Conservation (phyloP, 53 echinoderm and acorn worm species). For the Antedon mediterranea region DNA sequence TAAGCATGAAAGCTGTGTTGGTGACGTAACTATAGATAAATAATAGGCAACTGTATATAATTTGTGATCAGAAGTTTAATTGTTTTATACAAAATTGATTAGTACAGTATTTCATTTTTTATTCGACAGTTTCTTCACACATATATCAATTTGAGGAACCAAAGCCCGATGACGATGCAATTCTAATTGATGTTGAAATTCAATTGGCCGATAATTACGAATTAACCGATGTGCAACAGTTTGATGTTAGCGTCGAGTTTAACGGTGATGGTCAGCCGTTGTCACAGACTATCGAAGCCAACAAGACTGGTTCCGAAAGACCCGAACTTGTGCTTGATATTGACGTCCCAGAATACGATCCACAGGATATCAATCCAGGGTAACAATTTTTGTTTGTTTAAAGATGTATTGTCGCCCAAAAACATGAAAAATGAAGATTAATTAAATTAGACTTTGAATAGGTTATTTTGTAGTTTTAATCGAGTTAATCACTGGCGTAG, state of each 20-base stretch:
- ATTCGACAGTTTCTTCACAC: constrained; percentile 68
- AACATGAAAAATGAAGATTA: too few species aligned
- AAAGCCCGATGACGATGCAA: constrained; percentile 53
- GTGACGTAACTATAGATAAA: too few species aligned
- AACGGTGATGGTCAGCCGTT: constrained; percentile 36
- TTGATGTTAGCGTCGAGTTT: constrained; percentile 55
- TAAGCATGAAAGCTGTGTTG: too few species aligned
- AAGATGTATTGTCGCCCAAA: too few species aligned
- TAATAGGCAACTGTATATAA: too few species aligned
- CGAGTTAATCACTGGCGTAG: too few species aligned
- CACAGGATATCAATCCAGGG: constrained; percentile 53
- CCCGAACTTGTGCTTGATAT: constrained; percentile 34
- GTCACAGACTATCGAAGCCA: constrained; percentile 30
- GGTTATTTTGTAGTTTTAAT: too few species aligned
- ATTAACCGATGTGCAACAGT: constrained; percentile 32
- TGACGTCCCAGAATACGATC: constrained; percentile 32
- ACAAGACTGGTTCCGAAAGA: constrained; percentile 30
- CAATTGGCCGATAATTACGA: constrained; percentile 70
- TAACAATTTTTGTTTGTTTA: constrained; percentile 49
- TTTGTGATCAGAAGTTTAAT: too few species aligned
- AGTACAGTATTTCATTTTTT: too few species aligned
- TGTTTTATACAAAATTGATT: too few species aligned
- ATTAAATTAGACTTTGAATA: too few species aligned
- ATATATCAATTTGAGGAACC: constrained; percentile 45
- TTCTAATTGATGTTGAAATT: constrained; percentile 56